Percentiles rank a stretch among this genome's conserved stretches.
phyloP scores from a whole-genome alignment of 2,113 vertebrate species.

The Anas platyrhynchos region DNA sequence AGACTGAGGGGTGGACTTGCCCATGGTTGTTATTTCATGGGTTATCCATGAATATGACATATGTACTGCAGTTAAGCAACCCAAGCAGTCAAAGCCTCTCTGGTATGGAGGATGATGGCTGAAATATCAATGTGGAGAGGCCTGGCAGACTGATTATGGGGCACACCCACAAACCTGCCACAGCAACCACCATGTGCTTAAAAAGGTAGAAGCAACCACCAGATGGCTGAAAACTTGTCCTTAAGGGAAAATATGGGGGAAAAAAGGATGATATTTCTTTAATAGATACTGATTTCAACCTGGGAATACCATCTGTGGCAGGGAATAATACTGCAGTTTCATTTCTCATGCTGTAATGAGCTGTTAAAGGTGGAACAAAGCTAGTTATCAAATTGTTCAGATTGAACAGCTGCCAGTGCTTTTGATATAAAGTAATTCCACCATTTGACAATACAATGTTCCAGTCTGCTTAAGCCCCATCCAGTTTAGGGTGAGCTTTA shows the following conservation, averaged over 20 bases:
- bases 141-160: no score
- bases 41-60: no score
- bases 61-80: no score
- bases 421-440: conserved; percentile 43
- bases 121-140: no score
- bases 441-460: background rate
- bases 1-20: no score
- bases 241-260: background rate
- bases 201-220: no score
- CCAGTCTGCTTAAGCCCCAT: background rate
- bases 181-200: no score
- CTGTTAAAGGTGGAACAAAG: conserved; percentile 44
- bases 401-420: conserved; percentile 1
- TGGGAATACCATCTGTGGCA: conserved; percentile 10
- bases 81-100: no score
- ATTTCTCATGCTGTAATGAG: conserved; percentile 3
- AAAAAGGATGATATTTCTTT: background rate
- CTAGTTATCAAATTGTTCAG: conserved; percentile 35
- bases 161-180: no score
- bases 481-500: background rate
- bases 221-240: no score
- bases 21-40: no score
- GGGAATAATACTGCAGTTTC: background rate
- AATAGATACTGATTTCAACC: conserved; percentile 28
- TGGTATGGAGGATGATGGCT: no score